These are phyloP conservation scores for Priocnemis perturbator DNA, from an alignment of 2,888 invertebrate species.

Conservation along the genomic window DNA sequence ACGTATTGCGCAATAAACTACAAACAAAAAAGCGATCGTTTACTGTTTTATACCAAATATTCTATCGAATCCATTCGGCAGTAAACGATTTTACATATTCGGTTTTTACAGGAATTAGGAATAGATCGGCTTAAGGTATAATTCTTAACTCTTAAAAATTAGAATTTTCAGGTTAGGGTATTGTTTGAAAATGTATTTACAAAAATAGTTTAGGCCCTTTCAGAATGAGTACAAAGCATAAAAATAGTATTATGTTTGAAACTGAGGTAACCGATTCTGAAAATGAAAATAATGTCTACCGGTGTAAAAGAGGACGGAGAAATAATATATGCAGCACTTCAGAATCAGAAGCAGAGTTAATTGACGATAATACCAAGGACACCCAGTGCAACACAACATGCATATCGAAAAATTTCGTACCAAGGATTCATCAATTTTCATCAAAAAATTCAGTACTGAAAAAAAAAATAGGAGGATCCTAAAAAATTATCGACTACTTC, in stretches of 20 bases:
- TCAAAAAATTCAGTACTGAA: conserved; percentile 21
- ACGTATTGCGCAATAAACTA: too few species aligned
- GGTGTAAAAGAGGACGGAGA: conserved; percentile 30
- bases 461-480: conserved; percentile 25
- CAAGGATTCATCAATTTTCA: conserved; percentile 33
- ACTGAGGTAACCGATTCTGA: conserved; percentile 7
- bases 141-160: conserved; percentile 34
- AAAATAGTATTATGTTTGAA: conserved; percentile 19
- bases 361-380: conserved; percentile 24
- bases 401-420: conserved; percentile 30
- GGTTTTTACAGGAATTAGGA: conserved; percentile 31
- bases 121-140: conserved; percentile 35
- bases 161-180: conserved; percentile 33
- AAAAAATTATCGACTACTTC: conserved; percentile 30
- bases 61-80: neutral
- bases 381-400: conserved; percentile 30
- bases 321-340: conserved; percentile 32
- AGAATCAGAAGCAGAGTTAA: conserved; percentile 33
- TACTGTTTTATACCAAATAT: neutral
- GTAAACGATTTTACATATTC: conserved; percentile 21
- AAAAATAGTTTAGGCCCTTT: conserved; percentile 36
- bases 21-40: neutral
- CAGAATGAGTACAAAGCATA: conserved; percentile 33
- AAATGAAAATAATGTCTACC: conserved; percentile 40
- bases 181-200: conserved; percentile 40